Percentiles rank a stretch among this genome's conserved stretches.
These are phyloP conservation scores for Chascanopsetta lugubris DNA, from an alignment of 2,113 vertebrate genomes.

Conservation along the genomic window DNA sequence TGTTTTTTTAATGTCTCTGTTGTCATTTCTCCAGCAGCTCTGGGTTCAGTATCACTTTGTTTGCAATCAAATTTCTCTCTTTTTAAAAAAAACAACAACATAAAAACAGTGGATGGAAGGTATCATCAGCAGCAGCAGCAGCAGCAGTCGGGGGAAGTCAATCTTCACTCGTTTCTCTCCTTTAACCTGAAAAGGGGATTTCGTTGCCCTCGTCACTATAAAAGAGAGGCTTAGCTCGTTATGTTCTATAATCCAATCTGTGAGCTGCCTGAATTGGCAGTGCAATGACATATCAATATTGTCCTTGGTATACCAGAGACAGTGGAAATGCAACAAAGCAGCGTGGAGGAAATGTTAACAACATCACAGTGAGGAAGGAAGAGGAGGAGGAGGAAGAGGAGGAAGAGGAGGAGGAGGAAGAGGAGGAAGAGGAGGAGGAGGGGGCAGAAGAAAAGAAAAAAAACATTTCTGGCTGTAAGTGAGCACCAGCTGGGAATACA, in stretches of 20 bases:
- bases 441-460: too few species aligned
- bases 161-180: constrained; percentile 44
- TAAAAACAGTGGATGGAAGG: constrained; percentile 9
- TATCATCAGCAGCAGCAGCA: too few species aligned
- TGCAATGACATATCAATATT: constrained; percentile 62
- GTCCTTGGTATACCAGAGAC: constrained; percentile 61
- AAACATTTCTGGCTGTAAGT: constrained; percentile 33
- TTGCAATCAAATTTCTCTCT: constrained; percentile 10
- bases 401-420: too few species aligned
- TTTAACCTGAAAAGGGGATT: constrained; percentile 54
- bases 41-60: not conserved
- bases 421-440: too few species aligned
- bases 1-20: constrained; percentile 1
- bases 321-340: constrained; percentile 38
- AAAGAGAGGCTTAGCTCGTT: constrained; percentile 65
- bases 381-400: too few species aligned
- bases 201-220: constrained; percentile 60
- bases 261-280: constrained; percentile 49
- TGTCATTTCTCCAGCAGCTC: not conserved
- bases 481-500: constrained; percentile 36
- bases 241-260: constrained; percentile 65
- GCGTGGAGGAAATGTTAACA: constrained; percentile 20
- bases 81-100: constrained; percentile 9
- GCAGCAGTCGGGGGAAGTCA: constrained; percentile 9
- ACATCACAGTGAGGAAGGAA: constrained; percentile 23